A percentile compares a stretch with the other conserved stretches of the same genome.
phyloP scores from a whole-genome alignment of 2,797 vertebrate genomes.

The Phoebastria nigripes region DNA sequence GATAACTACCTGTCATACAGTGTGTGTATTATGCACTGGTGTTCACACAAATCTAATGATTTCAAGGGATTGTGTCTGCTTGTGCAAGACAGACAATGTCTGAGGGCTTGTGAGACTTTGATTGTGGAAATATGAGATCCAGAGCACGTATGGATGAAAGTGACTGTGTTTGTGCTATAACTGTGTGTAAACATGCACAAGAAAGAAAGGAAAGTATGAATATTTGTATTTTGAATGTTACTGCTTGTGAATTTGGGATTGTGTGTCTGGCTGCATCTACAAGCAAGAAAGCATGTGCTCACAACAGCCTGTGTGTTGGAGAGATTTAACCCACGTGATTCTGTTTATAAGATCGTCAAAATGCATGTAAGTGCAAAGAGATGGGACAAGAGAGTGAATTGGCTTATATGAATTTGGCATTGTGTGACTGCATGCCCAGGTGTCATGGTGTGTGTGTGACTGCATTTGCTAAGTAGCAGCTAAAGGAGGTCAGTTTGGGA shows the following conservation, averaged over 20 bases:
- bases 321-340: neutral
- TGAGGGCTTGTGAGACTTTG: neutral
- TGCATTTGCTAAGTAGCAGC: neutral
- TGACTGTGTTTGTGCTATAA: neutral
- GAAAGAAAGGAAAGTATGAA: neutral
- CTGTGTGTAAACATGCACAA: neutral
- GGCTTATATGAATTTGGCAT: neutral
- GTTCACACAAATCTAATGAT: neutral
- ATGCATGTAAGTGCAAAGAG: neutral
- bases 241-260: neutral
- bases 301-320: neutral
- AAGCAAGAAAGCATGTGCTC: neutral
- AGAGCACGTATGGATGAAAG: neutral
- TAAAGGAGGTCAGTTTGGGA: neutral
- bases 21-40: fast-evolving
- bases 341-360: neutral
- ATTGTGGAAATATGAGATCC: fast-evolving
- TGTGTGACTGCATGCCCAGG: neutral
- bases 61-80: neutral
- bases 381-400: neutral
- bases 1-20: neutral
- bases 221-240: neutral
- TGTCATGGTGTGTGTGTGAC: neutral
- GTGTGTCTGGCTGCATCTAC: neutral
- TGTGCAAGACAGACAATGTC: neutral